Percentiles rank a stretch among this genome's conserved stretches.
These are phyloP conservation scores for Ormyrus nitidulus DNA, from an alignment of 2,888 invertebrate genomes.

Conservation along the genomic window DNA sequence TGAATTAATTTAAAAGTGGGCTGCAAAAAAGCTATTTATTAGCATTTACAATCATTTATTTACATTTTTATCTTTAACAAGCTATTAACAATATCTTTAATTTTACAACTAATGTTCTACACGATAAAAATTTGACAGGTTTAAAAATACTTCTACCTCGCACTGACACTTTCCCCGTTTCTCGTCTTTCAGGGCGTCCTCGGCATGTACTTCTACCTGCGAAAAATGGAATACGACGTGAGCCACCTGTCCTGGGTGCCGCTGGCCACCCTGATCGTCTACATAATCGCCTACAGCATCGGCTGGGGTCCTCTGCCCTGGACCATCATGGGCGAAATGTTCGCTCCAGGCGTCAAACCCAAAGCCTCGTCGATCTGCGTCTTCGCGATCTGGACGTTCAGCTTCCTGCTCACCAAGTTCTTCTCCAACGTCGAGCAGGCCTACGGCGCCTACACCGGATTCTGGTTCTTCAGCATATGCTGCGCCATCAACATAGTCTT, in stretches of 20 bases:
- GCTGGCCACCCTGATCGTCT: constrained; percentile 81
- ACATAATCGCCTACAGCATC: constrained; percentile 84
- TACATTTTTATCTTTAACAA: too few relatives aligned
- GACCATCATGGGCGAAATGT: constrained; percentile 87
- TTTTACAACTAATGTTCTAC: too few relatives aligned
- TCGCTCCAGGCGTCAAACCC: constrained; percentile 85
- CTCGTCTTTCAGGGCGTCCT: constrained; percentile 75
- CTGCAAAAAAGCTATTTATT: too few relatives aligned
- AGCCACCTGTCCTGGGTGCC: constrained; percentile 81
- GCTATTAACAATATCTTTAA: too few relatives aligned
- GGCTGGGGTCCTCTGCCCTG: constrained; percentile 86
- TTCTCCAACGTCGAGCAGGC: constrained; percentile 79
- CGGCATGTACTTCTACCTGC: constrained; percentile 80
- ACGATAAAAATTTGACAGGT: too few relatives aligned
- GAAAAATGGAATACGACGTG: constrained; percentile 74
- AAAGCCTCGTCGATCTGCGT: constrained; percentile 84
- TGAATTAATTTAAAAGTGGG: too few relatives aligned
- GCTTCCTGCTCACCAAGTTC: constrained; percentile 84
- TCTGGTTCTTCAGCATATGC: constrained; percentile 83
- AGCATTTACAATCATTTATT: too few relatives aligned
- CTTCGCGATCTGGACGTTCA: constrained; percentile 84
- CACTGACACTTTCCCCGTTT: too few relatives aligned
- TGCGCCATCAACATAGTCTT: constrained; percentile 82
- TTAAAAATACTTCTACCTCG: too few relatives aligned
- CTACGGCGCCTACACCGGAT: constrained; percentile 81